phyloP scores from a whole-genome alignment of 1,140 invertebrate genomes.

The Drosophila simulans region DNA sequence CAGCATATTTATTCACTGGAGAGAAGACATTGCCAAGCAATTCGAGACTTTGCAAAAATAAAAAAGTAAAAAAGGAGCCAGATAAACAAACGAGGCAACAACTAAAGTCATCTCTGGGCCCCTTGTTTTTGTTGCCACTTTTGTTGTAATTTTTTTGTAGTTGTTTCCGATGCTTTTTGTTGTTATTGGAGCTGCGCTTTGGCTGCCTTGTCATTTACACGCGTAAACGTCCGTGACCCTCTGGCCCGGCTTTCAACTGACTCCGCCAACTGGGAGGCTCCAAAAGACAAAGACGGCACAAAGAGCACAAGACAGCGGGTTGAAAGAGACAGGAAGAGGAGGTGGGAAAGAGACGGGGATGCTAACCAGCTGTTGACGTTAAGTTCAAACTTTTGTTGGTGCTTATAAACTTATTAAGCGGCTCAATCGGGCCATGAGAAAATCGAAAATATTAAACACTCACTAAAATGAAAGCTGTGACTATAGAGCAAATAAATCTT shows the following conservation, averaged over 20 bases:
- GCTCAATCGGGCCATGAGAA: conserved; percentile 10
- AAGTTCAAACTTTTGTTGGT: conserved; percentile 38
- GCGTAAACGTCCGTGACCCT: conserved; percentile 79
- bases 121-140: conserved; percentile 8
- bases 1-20: conserved; percentile 51
- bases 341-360: conserved; percentile 1
- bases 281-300: conserved; percentile 24
- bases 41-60: conserved; percentile 32
- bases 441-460: conserved; percentile 1
- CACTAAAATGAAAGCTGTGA: neutral
- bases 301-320: conserved; percentile 16
- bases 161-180: conserved; percentile 15
- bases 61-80: conserved; percentile 10
- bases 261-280: conserved; percentile 18
- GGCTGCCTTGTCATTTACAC: conserved; percentile 73
- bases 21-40: conserved; percentile 43
- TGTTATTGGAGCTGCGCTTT: conserved; percentile 35
- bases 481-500: no score
- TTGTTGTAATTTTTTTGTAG: conserved; percentile 12
- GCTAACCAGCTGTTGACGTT: conserved; percentile 47
- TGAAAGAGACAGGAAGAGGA: conserved; percentile 3
- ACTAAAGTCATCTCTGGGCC: conserved; percentile 34
- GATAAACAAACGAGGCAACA: conserved; percentile 40
- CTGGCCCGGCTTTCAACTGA: conserved; percentile 65
- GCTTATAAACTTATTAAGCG: conserved; percentile 14